A percentile compares a stretch with the other conserved stretches of the same genome.
These are phyloP conservation scores for Nomada ruficornis DNA, from an alignment of 2,888 invertebrate species.

Conservation along the genomic window DNA sequence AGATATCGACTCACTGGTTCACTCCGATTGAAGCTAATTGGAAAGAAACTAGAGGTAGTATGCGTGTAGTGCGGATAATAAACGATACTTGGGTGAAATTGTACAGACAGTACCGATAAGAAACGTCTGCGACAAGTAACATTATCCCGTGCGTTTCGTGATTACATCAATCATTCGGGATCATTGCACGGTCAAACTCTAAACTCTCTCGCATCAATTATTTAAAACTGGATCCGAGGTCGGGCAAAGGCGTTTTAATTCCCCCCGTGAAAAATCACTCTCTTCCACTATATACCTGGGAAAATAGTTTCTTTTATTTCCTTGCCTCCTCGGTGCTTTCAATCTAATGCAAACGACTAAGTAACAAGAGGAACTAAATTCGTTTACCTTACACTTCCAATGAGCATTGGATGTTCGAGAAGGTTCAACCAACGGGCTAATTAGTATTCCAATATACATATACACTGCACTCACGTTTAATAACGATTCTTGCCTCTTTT, in stretches of 20 bases:
- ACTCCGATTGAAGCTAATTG: too few relatives aligned
- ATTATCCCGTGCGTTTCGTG: slow-evolving; percentile 25
- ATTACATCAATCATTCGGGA: slow-evolving; percentile 41
- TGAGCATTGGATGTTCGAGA: too few relatives aligned
- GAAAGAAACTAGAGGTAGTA: neutral
- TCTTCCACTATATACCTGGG: neutral
- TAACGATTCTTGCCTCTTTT: neutral
- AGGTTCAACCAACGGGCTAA: neutral
- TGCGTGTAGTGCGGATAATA: neutral
- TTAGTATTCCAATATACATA: neutral
- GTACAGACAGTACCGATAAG: slow-evolving; percentile 15
- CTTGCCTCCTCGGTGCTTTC: neutral
- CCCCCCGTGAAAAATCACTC: neutral
- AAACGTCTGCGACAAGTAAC: slow-evolving; percentile 8
- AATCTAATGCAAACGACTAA: neutral
- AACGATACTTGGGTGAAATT: slow-evolving; percentile 1
- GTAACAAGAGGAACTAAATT: neutral
- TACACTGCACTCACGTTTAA: too few relatives aligned
- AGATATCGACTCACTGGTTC: too few relatives aligned
- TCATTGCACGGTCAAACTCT: slow-evolving; percentile 16
- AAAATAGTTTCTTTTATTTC: neutral
- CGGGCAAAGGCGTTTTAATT: slow-evolving; percentile 20
- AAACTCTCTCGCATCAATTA: slow-evolving; percentile 54
- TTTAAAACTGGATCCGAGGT: slow-evolving; percentile 25
- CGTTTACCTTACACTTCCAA: too few relatives aligned